These are phyloP conservation scores for Pyrgilauda ruficollis DNA, from an alignment of 2,113 vertebrate genomes.

Conservation along the genomic window DNA sequence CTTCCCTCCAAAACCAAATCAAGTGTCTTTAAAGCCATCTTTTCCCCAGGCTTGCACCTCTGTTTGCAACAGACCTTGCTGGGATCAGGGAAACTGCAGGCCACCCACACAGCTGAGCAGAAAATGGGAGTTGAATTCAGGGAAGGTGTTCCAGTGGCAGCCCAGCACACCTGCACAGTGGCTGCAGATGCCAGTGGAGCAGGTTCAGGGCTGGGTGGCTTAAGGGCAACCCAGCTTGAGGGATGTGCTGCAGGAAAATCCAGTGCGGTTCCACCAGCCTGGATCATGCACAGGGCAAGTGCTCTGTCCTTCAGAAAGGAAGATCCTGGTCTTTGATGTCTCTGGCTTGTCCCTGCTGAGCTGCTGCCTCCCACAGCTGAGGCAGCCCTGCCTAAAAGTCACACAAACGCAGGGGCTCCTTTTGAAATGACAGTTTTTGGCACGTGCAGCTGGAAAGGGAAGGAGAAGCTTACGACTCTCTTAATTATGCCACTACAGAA, in stretches of 20 bases:
- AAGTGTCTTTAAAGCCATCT: neutral
- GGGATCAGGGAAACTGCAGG: neutral
- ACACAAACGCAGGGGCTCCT: neutral
- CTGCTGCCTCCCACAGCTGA: neutral
- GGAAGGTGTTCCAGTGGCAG: neutral
- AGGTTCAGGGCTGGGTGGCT: neutral
- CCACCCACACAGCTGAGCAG: neutral
- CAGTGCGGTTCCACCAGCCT: neutral
- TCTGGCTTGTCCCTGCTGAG: neutral
- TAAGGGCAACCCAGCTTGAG: neutral
- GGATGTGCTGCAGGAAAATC: neutral
- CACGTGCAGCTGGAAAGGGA: neutral
- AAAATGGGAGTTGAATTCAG: neutral
- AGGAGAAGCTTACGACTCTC: neutral
- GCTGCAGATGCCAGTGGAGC: neutral
- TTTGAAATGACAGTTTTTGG: neutral
- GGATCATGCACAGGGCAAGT: accelerated
- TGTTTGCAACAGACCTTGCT: neutral
- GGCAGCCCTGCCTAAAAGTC: neutral
- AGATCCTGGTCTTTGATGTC: accelerated
- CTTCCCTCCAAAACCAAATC: neutral
- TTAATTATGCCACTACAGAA: neutral
- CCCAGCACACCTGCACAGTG: neutral
- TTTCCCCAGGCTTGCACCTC: neutral
- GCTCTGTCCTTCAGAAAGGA: neutral